phyloP scores from a whole-genome alignment of 2,888 invertebrate genomes.

The Philereme vetulata region DNA sequence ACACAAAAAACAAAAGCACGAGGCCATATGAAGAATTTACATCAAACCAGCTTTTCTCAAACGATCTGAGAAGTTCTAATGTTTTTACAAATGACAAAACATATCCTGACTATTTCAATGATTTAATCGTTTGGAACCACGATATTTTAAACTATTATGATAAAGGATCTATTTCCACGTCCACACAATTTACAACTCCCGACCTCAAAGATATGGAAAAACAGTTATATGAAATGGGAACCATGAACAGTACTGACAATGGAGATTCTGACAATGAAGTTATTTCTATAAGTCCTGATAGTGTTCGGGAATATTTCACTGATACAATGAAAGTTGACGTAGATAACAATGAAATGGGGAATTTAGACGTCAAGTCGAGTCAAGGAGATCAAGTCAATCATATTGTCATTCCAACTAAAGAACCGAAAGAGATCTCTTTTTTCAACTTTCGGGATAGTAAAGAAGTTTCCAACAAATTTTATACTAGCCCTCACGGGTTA shows the following conservation, averaged over 20 bases:
- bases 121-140: slow-evolving; percentile 55
- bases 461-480: slow-evolving; percentile 13
- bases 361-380: too few relatives aligned
- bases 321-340: too few relatives aligned
- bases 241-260: too few relatives aligned
- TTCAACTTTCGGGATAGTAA: slow-evolving; percentile 14
- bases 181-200: slow-evolving; percentile 38
- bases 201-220: slow-evolving; percentile 34
- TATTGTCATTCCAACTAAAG: neutral
- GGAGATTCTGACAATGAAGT: too few relatives aligned
- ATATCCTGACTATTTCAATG: slow-evolving; percentile 52
- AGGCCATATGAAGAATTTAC: neutral
- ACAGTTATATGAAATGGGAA: slow-evolving; percentile 38
- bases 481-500: neutral
- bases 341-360: too few relatives aligned
- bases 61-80: too few relatives aligned
- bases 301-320: too few relatives aligned
- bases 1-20: neutral
- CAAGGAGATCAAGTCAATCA: too few relatives aligned
- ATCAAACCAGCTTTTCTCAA: too few relatives aligned
- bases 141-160: slow-evolving; percentile 50
- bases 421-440: slow-evolving; percentile 3
- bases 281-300: too few relatives aligned
- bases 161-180: slow-evolving; percentile 35
- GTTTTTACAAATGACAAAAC: neutral